These are phyloP conservation scores for Holacanthus passer DNA, from an alignment of 2,113 vertebrate genomes.

Conservation along the genomic window DNA sequence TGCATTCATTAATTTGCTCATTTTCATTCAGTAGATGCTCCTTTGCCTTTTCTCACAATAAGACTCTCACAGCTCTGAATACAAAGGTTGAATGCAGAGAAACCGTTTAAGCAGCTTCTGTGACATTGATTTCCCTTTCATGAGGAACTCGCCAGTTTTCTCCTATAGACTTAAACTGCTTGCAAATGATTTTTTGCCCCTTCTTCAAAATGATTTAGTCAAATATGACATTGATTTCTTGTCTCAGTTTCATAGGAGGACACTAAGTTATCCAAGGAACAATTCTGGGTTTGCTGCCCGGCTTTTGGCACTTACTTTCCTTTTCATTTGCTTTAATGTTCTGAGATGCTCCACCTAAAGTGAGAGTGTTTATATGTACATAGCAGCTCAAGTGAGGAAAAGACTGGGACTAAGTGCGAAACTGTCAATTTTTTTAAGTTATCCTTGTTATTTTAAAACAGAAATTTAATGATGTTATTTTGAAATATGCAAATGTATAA, in stretches of 20 bases:
- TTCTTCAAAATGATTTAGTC: constrained; percentile 37
- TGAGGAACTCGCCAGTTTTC: constrained; percentile 23
- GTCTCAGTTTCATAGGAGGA: constrained; percentile 36
- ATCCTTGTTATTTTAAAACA: constrained; percentile 65
- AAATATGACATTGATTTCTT: constrained; percentile 53
- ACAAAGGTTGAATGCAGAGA: constrained; percentile 60
- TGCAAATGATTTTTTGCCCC: constrained; percentile 18
- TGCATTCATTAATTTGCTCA: constrained; percentile 56
- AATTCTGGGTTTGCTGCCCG: background rate
- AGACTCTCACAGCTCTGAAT: constrained; percentile 34
- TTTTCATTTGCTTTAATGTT: constrained; percentile 31
- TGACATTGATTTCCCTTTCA: constrained; percentile 62
- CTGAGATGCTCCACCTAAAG: background rate
- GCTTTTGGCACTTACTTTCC: constrained; percentile 62
- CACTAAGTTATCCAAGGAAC: constrained; percentile 53
- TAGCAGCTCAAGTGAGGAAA: constrained; percentile 40
- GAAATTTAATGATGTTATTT: constrained; percentile 72
- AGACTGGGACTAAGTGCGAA: constrained; percentile 27
- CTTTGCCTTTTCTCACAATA: constrained; percentile 53
- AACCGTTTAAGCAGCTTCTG: constrained; percentile 42
- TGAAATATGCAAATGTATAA: constrained; percentile 84
- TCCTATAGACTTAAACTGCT: constrained; percentile 48
- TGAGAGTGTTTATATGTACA: constrained; percentile 58
- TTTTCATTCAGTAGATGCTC: constrained; percentile 62
- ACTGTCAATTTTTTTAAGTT: constrained; percentile 65